Evolutionary conservation across 2,113 vertebrate genomes (phyloP).

Genomic region (Gopherus flavomarginatus): DNA sequence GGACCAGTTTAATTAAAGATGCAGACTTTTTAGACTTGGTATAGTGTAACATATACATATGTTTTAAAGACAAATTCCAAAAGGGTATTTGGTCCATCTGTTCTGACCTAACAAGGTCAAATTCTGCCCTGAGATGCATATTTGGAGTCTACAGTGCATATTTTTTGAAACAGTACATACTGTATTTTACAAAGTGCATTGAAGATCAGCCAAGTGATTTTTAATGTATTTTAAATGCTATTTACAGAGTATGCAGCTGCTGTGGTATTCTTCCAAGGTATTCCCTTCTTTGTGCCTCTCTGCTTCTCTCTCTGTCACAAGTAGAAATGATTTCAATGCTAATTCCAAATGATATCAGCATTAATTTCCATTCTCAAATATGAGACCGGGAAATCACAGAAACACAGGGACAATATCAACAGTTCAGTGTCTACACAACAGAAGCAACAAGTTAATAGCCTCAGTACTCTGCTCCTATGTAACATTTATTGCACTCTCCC

Average conservation of each 20-base stretch:
- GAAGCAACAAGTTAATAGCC: background rate
- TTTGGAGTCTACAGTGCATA: background rate
- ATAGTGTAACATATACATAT: background rate
- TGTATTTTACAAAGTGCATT: slow-evolving; percentile 33
- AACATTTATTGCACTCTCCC: background rate
- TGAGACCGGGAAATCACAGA: background rate
- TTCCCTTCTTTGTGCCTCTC: slow-evolving; percentile 49
- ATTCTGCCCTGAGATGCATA: slow-evolving; percentile 24
- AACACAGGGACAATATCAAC: background rate
- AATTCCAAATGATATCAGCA: slow-evolving; percentile 31
- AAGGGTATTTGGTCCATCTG: slow-evolving; percentile 20
- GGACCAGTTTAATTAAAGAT: background rate
- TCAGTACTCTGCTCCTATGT: background rate
- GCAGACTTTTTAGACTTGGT: background rate
- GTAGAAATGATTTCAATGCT: slow-evolving; percentile 33
- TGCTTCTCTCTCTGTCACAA: slow-evolving; percentile 4
- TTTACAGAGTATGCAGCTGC: slow-evolving; percentile 45
- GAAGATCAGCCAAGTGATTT: slow-evolving; percentile 45
- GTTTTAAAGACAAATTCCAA: slow-evolving; percentile 21
- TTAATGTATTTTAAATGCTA: slow-evolving; percentile 40
- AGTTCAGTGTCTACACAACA: background rate
- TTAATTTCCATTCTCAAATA: slow-evolving; percentile 19
- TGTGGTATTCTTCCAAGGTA: slow-evolving; percentile 44
- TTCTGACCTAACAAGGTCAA: slow-evolving; percentile 8
- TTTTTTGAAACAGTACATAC: slow-evolving; percentile 42